Conservation (phyloP, 2,888 invertebrate genomes). For the Flabesymbios commensalis region DNA sequence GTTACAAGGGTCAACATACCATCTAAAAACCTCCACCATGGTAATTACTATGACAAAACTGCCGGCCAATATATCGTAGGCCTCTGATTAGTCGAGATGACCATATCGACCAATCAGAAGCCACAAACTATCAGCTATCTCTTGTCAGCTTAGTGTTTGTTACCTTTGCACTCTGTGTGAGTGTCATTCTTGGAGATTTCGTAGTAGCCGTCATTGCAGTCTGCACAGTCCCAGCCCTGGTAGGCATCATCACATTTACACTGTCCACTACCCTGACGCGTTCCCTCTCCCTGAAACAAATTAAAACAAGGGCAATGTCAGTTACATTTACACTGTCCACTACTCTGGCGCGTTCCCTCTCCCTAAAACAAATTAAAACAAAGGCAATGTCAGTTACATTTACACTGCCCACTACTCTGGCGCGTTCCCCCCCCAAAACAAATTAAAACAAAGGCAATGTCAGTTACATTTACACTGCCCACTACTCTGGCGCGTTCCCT, state of each 20-base stretch:
- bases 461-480: conserved; percentile 82
- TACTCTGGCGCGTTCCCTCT: conserved; percentile 88
- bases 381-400: conserved; percentile 61
- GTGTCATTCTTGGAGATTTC: conserved; percentile 4
- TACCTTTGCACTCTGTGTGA: conserved; percentile 5
- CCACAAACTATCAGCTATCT: not conserved
- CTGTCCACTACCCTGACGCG: conserved; percentile 88
- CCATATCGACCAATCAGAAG: too few relatives aligned
- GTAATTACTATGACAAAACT: too few relatives aligned
- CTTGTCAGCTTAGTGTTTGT: not conserved
- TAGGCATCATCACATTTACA: conserved; percentile 87
- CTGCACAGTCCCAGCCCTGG: conserved; percentile 74
- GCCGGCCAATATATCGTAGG: too few relatives aligned
- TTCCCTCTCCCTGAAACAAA: conserved; percentile 75
- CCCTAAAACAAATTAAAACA: conserved; percentile 65
- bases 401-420: conserved; percentile 89
- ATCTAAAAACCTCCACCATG: too few relatives aligned
- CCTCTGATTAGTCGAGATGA: too few relatives aligned
- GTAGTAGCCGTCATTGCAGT: conserved; percentile 65
- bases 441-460: too few relatives aligned
- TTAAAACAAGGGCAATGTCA: not conserved
- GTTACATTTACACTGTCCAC: conserved; percentile 78
- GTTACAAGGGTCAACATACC: too few relatives aligned
- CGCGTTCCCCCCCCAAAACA: too few relatives aligned
- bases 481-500: conserved; percentile 88